Evolutionary conservation across 2,797 vertebrate genomes (phyloP).

Genomic region (Lagocephalus sceleratus): DNA sequence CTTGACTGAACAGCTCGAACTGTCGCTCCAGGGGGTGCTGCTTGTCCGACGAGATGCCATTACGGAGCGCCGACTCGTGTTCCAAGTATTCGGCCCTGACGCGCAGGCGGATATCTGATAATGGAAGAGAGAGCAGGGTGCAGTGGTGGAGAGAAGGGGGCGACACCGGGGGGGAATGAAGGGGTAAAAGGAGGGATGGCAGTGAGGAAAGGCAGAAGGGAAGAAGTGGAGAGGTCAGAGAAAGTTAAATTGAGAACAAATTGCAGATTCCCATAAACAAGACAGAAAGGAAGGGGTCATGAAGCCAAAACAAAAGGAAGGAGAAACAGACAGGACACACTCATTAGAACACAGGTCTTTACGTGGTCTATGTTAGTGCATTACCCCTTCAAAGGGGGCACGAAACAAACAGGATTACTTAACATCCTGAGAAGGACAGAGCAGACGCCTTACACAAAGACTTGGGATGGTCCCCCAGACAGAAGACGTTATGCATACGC

Average conservation of each 20-base stretch:
- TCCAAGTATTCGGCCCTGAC: slow-evolving; percentile 90
- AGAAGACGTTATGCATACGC: no score
- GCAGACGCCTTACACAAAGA: no score
- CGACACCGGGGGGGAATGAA: slow-evolving; percentile 10
- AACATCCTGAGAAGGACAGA: no score
- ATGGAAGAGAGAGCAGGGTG: slow-evolving; percentile 30
- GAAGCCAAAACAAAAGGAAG: slow-evolving; percentile 44
- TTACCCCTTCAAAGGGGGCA: slow-evolving; percentile 11
- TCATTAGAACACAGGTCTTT: slow-evolving; percentile 14
- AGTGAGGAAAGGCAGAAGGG: slow-evolving; percentile 12
- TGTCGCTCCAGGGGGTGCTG: slow-evolving; percentile 85
- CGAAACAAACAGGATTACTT: not conserved
- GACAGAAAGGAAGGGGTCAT: slow-evolving; percentile 25
- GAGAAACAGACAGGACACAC: slow-evolving; percentile 46
- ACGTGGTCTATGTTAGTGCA: not conserved
- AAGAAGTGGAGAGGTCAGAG: slow-evolving; percentile 14
- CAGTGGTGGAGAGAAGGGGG: slow-evolving; percentile 14
- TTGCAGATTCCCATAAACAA: slow-evolving; percentile 18
- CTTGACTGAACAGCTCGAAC: slow-evolving; percentile 88
- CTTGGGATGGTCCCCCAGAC: no score
- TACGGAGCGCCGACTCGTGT: slow-evolving; percentile 83
- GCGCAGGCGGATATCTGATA: slow-evolving; percentile 85
- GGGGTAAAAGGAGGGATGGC: slow-evolving; percentile 8
- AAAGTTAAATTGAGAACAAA: slow-evolving; percentile 8
- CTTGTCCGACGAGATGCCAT: slow-evolving; percentile 84